Base-by-base conservation (phyloP, 2,888 invertebrate species). In the Strigamia crassipes region DNA sequence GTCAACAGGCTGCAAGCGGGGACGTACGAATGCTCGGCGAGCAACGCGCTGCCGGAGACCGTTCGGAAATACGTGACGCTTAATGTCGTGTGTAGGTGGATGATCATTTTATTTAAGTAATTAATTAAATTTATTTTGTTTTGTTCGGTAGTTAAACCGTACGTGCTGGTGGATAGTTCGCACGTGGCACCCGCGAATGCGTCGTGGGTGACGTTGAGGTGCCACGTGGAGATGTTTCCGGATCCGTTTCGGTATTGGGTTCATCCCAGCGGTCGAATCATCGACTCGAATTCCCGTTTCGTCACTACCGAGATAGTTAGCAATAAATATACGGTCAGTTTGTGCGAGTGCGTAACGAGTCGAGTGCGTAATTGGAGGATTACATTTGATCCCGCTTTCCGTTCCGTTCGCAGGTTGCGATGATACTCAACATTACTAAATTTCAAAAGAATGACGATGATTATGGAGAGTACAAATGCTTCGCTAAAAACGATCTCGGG, bases 211-310 rank as follows among this genome's bases (percentile, higher is more conserved):
- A 90, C 91, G 61, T 82, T 86, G 15, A 85, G 86, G 83, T 96
- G 96, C 86, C 93, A 94, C 88, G 92, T 95, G 34, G 96, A 96
- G 89, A 95, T 95, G 0, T 96, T 92, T 88, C 96, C 96, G 0
- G 93, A 94, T 85, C 93, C 95, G 0, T 91, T 94, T 0, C 90
- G 93, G 80, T 95, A 94, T 85, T 96, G 96, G 96, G 94, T 95
- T 86, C 90, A 92, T 21, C 90, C 90, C 4, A 93, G 94, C 85
- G 94, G 94, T 2, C 90, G 92, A 38, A 91, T 94, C 10, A 88
- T 96, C 9, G 94, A 94, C 87, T 88, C 84, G 87, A 89, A 90
- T 51, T 42, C 42, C 23, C 46, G 51, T 27, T 38, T 51, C 21
- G 18, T 79, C 51, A 31, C 23, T 31, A 18, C 9, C 31, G 34